Percentiles rank a stretch among this genome's conserved stretches.
These are phyloP conservation scores for Monopterus albus DNA, from an alignment of 2,113 vertebrate species.

Conservation along the genomic window DNA sequence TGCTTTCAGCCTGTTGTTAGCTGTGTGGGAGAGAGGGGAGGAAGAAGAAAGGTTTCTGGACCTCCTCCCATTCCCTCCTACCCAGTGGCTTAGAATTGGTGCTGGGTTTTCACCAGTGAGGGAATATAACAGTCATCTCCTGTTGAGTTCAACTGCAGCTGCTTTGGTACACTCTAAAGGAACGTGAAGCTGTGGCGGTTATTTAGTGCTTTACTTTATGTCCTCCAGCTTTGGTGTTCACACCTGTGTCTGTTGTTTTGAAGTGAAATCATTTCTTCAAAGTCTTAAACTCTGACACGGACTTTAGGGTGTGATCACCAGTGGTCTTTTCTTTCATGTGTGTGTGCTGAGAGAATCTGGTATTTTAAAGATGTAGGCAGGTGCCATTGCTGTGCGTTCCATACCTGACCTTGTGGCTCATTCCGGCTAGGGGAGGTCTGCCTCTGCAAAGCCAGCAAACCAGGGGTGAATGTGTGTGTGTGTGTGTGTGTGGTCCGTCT, in stretches of 20 bases:
- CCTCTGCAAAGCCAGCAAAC: constrained; percentile 25
- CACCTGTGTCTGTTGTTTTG: constrained; percentile 16
- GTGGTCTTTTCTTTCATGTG: constrained; percentile 13
- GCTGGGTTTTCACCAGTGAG: constrained; percentile 40
- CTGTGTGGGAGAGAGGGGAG: constrained; percentile 39
- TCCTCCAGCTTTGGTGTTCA: neutral
- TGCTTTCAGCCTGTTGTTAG: constrained; percentile 38
- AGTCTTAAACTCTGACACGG: too few relatives aligned
- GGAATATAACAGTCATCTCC: constrained; percentile 31
- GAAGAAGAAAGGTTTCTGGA: constrained; percentile 26
- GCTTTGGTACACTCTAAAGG: constrained; percentile 9
- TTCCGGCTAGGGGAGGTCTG: constrained; percentile 55
- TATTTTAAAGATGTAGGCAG: constrained; percentile 73
- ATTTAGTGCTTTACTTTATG: neutral
- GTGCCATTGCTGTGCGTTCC: constrained; percentile 73
- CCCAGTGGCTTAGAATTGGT: constrained; percentile 36
- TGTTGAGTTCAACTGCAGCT: constrained; percentile 19
- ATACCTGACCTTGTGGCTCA: constrained; percentile 65
- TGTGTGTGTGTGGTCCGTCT: constrained; percentile 7
- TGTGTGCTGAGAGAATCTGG: constrained; percentile 41
- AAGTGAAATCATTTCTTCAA: constrained; percentile 23
- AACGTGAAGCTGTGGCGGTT: neutral
- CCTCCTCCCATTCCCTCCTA: constrained; percentile 37
- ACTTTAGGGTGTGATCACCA: constrained; percentile 32
- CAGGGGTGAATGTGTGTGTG: neutral